A percentile compares a stretch with the other conserved stretches of the same genome.
phyloP scores from a whole-genome alignment of 2,888 invertebrate genomes.

The Furcula furcula region DNA sequence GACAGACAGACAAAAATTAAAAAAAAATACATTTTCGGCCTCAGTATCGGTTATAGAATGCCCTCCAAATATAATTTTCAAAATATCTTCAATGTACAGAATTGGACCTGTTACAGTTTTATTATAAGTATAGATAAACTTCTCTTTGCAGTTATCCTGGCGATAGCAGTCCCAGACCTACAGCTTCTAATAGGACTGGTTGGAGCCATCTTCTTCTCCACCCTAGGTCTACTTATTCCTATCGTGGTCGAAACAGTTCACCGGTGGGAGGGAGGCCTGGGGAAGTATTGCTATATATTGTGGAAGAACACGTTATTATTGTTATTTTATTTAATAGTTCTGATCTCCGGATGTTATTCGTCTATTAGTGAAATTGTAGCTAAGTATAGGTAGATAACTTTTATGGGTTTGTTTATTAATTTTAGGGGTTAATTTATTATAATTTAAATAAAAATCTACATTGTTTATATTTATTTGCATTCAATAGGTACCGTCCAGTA shows the following conservation, averaged over 20 bases:
- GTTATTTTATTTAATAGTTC: slow-evolving; percentile 53
- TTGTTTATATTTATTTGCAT: no score
- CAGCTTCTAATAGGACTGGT: slow-evolving; percentile 94
- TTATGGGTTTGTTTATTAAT: background rate
- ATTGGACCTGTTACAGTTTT: no score
- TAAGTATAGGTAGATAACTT: slow-evolving; percentile 21
- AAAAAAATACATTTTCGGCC: no score
- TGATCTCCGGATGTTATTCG: slow-evolving; percentile 61
- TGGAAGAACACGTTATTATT: slow-evolving; percentile 82
- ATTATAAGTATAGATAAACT: no score
- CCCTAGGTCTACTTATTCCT: slow-evolving; percentile 88
- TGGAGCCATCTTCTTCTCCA: slow-evolving; percentile 89
- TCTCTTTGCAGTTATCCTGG: slow-evolving; percentile 85
- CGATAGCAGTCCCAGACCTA: slow-evolving; percentile 90
- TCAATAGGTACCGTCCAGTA: no score
- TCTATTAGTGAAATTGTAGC: slow-evolving; percentile 48
- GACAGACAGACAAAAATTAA: no score
- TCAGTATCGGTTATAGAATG: no score
- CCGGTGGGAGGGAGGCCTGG: slow-evolving; percentile 85
- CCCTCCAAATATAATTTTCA: no score
- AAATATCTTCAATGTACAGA: no score
- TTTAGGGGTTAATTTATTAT: background rate
- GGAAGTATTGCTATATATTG: slow-evolving; percentile 83
- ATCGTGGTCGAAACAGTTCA: slow-evolving; percentile 87
- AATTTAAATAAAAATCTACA: no score